Conservation (phyloP, 2,797 vertebrate genomes). For the Chloroceryle amazona region DNA sequence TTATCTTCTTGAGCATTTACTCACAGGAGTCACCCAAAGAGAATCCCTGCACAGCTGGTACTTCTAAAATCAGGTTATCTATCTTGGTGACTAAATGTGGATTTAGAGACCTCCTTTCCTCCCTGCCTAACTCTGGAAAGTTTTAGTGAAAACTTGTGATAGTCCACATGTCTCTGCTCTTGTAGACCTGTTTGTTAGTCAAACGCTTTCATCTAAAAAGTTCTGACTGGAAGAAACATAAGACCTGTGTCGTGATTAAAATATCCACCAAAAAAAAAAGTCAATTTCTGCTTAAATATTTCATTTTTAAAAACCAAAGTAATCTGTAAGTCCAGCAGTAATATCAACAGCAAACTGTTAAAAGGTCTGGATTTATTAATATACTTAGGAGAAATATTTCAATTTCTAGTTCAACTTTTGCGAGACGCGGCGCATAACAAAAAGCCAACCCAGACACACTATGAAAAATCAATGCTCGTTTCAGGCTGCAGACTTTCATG, state of each 20-base stretch:
- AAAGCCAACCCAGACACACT: background rate
- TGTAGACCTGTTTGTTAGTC: background rate
- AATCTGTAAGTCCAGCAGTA: background rate
- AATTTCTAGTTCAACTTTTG: background rate
- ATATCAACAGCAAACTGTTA: background rate
- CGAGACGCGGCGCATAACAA: background rate
- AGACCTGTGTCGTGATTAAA: background rate
- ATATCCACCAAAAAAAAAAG: background rate
- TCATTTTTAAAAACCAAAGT: background rate
- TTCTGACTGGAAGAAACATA: background rate
- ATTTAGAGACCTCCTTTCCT: background rate
- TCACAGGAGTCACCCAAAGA: background rate
- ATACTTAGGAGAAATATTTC: background rate
- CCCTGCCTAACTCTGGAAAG: background rate
- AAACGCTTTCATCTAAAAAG: background rate
- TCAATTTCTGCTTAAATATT: background rate
- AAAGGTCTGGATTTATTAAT: slow-evolving; percentile 4
- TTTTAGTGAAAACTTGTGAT: background rate
- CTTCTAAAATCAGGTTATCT: background rate
- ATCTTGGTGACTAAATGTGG: background rate
- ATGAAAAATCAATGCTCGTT: background rate
- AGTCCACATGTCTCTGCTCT: rapidly evolving
- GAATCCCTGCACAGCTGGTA: background rate
- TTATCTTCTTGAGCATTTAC: background rate
- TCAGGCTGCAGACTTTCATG: background rate